A percentile compares a stretch with the other conserved stretches of the same genome.
phyloP scores from a whole-genome alignment of 2,797 vertebrate species.

The Champsocephalus esox region DNA sequence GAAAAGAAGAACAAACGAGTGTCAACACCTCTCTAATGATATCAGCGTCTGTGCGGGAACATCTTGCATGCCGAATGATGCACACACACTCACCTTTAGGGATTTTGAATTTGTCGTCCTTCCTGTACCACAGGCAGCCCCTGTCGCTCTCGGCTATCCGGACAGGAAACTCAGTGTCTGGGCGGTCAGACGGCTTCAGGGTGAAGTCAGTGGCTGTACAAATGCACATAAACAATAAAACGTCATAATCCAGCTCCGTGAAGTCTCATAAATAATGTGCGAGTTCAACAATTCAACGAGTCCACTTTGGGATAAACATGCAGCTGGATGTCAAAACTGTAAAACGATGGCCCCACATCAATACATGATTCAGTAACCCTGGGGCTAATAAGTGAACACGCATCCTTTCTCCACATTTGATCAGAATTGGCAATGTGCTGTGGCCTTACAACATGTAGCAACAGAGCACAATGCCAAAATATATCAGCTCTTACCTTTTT shows the following conservation, averaged over 20 bases:
- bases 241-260: constrained; percentile 25
- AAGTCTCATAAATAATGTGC: constrained; percentile 57
- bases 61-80: constrained; percentile 24
- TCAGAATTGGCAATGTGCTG: constrained; percentile 12
- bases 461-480: background rate
- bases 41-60: constrained; percentile 25
- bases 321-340: constrained; percentile 32
- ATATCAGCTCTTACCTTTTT: background rate
- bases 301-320: constrained; percentile 43
- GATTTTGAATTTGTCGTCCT: constrained; percentile 97
- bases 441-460: constrained; percentile 10
- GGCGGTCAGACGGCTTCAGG: constrained; percentile 90
- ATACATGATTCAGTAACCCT: constrained; percentile 54
- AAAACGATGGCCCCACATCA: constrained; percentile 3
- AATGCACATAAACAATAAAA: constrained; percentile 51
- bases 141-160: constrained; percentile 86
- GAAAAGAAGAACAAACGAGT: constrained; percentile 44
- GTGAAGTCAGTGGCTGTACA: constrained; percentile 92
- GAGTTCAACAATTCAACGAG: constrained; percentile 28
- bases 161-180: constrained; percentile 91
- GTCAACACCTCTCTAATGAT: constrained; percentile 36
- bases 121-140: constrained; percentile 96
- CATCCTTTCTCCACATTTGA: constrained; percentile 23
- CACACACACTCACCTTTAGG: constrained; percentile 89
- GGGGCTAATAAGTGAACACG: constrained; percentile 31